These are phyloP conservation scores for Coendou prehensilis DNA, from an alignment of 2,797 vertebrate species.

Conservation along the genomic window DNA sequence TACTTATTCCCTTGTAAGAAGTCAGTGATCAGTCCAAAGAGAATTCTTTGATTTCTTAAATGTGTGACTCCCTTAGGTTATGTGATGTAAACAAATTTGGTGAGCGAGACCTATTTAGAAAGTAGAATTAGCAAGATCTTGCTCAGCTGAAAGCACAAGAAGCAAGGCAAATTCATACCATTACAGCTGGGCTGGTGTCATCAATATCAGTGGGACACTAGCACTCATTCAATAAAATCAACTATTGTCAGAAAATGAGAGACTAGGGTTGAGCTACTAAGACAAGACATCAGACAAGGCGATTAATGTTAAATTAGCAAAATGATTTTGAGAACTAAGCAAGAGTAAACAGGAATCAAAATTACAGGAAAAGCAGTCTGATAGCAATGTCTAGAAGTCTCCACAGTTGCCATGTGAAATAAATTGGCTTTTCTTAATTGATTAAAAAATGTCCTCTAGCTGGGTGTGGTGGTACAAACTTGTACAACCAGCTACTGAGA, in stretches of 20 bases:
- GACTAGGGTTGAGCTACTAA: constrained; percentile 52
- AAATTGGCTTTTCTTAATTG: constrained; percentile 11
- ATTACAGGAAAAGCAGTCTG: constrained; percentile 41
- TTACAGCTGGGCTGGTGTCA: constrained; percentile 35
- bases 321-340: constrained; percentile 55
- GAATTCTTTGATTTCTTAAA: constrained; percentile 63
- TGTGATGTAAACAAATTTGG: constrained; percentile 49
- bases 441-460: neutral
- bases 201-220: constrained; percentile 51
- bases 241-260: constrained; percentile 62
- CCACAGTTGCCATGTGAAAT: constrained; percentile 42
- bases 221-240: constrained; percentile 67
- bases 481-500: neutral
- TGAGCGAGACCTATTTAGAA: constrained; percentile 68
- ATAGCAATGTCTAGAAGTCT: constrained; percentile 39
- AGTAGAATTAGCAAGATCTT: constrained; percentile 66
- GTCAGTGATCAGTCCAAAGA: constrained; percentile 54
- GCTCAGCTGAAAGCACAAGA: constrained; percentile 55
- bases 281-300: constrained; percentile 48
- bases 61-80: constrained; percentile 55
- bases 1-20: constrained; percentile 53
- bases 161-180: constrained; percentile 34
- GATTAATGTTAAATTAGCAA: constrained; percentile 70
- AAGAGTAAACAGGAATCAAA: constrained; percentile 62
- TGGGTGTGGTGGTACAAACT: neutral